Percentiles rank a stretch among this genome's conserved stretches.
phyloP scores from a whole-genome alignment of 2,797 vertebrate species.

The Sebastes melanostomus region DNA sequence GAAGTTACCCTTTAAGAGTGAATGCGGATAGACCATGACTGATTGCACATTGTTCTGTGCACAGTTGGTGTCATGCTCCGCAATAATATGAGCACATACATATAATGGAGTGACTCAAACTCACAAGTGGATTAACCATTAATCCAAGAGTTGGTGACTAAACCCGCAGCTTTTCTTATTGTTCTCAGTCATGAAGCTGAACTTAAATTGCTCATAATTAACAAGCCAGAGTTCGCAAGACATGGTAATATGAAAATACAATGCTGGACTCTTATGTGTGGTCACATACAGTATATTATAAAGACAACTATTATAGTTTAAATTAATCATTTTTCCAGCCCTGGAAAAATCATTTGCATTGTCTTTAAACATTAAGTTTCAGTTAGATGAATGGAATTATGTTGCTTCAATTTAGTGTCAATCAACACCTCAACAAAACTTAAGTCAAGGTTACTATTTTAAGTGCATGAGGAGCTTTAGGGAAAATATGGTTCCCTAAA shows the following conservation, averaged over 20 bases:
- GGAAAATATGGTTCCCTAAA: not conserved
- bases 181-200: not conserved
- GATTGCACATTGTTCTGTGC: not conserved
- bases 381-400: not conserved
- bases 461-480: not conserved
- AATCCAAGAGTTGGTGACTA: not conserved
- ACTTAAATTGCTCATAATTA: not conserved
- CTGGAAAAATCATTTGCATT: not conserved
- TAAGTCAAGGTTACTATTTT: not conserved
- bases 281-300: not conserved
- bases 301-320: not conserved
- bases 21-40: not conserved
- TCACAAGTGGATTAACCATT: not conserved
- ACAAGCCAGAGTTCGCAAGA: not conserved
- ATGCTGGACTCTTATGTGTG: not conserved
- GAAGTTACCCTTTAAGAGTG: not conserved
- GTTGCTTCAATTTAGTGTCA: not conserved
- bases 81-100: not conserved
- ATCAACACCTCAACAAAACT: not conserved
- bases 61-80: not conserved
- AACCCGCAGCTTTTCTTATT: not conserved
- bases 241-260: not conserved
- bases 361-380: not conserved
- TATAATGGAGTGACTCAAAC: not conserved
- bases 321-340: not conserved